These are phyloP conservation scores for Galagoides demidoff DNA, from an alignment of 2,797 vertebrate genomes.

Conservation along the genomic window DNA sequence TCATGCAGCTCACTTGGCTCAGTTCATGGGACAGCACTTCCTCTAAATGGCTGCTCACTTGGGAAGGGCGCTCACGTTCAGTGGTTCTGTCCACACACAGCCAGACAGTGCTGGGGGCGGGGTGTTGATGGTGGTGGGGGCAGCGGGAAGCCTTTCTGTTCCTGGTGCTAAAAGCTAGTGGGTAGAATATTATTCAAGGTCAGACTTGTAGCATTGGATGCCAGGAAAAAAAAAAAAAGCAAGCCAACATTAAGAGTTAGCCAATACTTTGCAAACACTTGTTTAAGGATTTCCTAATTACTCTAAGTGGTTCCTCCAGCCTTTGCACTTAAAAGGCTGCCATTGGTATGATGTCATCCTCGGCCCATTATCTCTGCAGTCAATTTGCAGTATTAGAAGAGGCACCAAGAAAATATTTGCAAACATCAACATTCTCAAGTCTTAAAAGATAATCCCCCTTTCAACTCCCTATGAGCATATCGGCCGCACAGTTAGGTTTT, in stretches of 20 bases:
- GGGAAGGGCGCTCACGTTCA: fast-evolving
- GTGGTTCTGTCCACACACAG: slow-evolving; percentile 73
- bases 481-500: slow-evolving; percentile 57
- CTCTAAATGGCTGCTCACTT: not conserved
- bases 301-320: slow-evolving; percentile 98
- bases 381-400: slow-evolving; percentile 93
- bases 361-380: slow-evolving; percentile 90
- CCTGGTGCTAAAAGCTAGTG: slow-evolving; percentile 92
- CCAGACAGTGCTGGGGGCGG: slow-evolving; percentile 89
- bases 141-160: slow-evolving; percentile 86
- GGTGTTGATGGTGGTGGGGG: too few relatives aligned
- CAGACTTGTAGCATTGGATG: slow-evolving; percentile 94
- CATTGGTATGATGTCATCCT: slow-evolving; percentile 94
- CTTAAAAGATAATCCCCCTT: slow-evolving; percentile 82
- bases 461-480: slow-evolving; percentile 75
- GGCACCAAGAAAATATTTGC: slow-evolving; percentile 81
- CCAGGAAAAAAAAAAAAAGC: slow-evolving; percentile 85
- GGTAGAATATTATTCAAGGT: slow-evolving; percentile 98
- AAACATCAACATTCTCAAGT: slow-evolving; percentile 82
- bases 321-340: slow-evolving; percentile 95
- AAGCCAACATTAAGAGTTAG: slow-evolving; percentile 95
- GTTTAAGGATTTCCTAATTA: slow-evolving; percentile 99
- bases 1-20: fast-evolving
- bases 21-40: fast-evolving
- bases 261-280: slow-evolving; percentile 97